Conservation (phyloP, 2,888 invertebrate species). For the Sarcophaga variegata region DNA sequence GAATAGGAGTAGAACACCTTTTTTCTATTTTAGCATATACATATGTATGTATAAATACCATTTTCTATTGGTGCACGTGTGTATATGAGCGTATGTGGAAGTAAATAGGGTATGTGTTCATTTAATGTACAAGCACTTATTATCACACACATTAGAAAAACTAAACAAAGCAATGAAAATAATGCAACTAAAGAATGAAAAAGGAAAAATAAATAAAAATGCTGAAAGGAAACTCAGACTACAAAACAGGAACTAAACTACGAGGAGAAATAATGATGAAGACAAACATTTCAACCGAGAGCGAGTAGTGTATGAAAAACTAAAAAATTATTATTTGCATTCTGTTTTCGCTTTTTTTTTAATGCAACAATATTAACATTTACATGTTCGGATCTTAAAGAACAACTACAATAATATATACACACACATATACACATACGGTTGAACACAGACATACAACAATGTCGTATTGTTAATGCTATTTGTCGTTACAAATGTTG, state of each 20-base stretch:
- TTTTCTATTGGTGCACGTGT: background rate
- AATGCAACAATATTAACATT: constrained; percentile 53
- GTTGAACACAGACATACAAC: constrained; percentile 18
- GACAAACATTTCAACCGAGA: constrained; percentile 10
- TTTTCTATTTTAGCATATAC: constrained; percentile 1
- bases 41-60: background rate
- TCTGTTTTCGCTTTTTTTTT: background rate
- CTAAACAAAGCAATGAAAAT: constrained; percentile 43
- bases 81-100: background rate
- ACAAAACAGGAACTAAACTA: constrained; percentile 61
- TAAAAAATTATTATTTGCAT: background rate
- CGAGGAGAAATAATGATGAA: constrained; percentile 28
- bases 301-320: constrained; percentile 13
- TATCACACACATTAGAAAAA: constrained; percentile 59
- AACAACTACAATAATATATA: constrained; percentile 20
- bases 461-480: constrained; percentile 63
- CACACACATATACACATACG: background rate
- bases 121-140: constrained; percentile 63
- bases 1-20: background rate
- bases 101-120: constrained; percentile 8
- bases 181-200: constrained; percentile 52
- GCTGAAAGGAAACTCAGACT: constrained; percentile 64
- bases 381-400: constrained; percentile 56
- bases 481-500: constrained; percentile 69
- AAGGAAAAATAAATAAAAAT: constrained; percentile 23